A percentile compares a stretch with the other conserved stretches of the same genome.
Conservation (phyloP, 1,140 invertebrate genomes). For the Drosophila biarmipes region DNA sequence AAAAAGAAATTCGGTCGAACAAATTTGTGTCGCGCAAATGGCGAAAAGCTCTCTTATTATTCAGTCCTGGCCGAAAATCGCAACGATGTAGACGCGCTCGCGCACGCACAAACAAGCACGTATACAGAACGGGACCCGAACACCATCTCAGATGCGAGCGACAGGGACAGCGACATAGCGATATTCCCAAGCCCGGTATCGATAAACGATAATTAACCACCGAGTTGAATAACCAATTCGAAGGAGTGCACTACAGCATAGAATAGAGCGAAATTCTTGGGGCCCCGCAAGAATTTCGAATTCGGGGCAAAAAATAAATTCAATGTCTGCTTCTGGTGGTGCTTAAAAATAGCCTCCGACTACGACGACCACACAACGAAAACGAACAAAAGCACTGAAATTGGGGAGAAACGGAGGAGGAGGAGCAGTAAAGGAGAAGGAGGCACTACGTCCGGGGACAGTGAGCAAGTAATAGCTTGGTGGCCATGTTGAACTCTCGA, state of each 20-base stretch:
- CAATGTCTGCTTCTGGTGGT: constrained; percentile 74
- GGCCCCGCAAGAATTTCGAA: constrained; percentile 44
- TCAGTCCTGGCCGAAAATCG: constrained; percentile 84
- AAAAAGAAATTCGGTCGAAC: constrained; percentile 58
- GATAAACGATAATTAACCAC: constrained; percentile 28
- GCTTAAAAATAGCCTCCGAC: constrained; percentile 77
- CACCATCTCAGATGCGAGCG: constrained; percentile 5
- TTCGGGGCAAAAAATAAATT: constrained; percentile 73
- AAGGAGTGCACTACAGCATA: constrained; percentile 17
- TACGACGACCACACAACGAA: constrained; percentile 57
- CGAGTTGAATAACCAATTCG: background rate
- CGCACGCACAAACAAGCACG: constrained; percentile 20
- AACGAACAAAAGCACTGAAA: constrained; percentile 60
- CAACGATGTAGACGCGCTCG: constrained; percentile 79
- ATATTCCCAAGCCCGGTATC: constrained; percentile 24
- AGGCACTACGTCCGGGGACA: constrained; percentile 57
- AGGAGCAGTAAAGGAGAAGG: constrained; percentile 3
- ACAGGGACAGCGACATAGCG: constrained; percentile 9
- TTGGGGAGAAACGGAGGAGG: constrained; percentile 4
- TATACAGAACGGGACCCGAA: constrained; percentile 12
- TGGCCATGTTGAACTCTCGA: constrained; percentile 63
- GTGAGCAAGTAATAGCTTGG: constrained; percentile 58
- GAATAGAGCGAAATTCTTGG: constrained; percentile 28
- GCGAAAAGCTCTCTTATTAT: constrained; percentile 62
- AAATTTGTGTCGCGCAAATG: constrained; percentile 75